These are phyloP conservation scores for Drosophila pachea DNA, from an alignment of 1,140 invertebrate genomes.

Conservation along the genomic window DNA sequence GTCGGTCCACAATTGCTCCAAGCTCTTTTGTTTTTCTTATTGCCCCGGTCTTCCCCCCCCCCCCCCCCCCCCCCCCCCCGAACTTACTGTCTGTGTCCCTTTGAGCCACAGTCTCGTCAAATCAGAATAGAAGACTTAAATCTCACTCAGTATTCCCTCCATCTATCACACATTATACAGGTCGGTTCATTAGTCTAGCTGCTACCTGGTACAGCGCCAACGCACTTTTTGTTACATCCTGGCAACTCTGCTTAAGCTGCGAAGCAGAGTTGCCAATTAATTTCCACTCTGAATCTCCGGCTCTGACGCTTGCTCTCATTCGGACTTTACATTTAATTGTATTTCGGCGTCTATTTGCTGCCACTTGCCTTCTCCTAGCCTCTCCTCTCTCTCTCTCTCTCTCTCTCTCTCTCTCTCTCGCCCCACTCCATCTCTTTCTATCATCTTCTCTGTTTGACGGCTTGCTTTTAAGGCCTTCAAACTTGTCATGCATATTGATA, in stretches of 20 bases:
- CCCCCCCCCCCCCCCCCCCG: too few species aligned
- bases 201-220: too few species aligned
- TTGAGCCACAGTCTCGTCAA: too few species aligned
- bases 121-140: too few species aligned
- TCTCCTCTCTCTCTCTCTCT: not conserved
- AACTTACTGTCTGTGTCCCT: too few species aligned
- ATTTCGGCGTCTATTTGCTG: not conserved
- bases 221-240: not conserved
- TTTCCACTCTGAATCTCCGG: not conserved
- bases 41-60: too few species aligned
- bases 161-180: not conserved
- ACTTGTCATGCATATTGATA: slow-evolving; percentile 73
- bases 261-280: not conserved
- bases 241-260: not conserved
- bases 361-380: not conserved
- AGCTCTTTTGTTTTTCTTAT: too few species aligned
- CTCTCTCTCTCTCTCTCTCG: not conserved
- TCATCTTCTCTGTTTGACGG: slow-evolving; percentile 25
- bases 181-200: not conserved
- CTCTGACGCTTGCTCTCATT: too few species aligned
- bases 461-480: slow-evolving; percentile 64
- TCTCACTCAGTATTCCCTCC: not conserved
- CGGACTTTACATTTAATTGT: not conserved
- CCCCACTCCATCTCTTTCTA: not conserved
- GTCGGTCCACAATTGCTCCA: too few species aligned